Base-by-base conservation (phyloP, 1,140 invertebrate species). In the Thereuonema tuberculata region DNA sequence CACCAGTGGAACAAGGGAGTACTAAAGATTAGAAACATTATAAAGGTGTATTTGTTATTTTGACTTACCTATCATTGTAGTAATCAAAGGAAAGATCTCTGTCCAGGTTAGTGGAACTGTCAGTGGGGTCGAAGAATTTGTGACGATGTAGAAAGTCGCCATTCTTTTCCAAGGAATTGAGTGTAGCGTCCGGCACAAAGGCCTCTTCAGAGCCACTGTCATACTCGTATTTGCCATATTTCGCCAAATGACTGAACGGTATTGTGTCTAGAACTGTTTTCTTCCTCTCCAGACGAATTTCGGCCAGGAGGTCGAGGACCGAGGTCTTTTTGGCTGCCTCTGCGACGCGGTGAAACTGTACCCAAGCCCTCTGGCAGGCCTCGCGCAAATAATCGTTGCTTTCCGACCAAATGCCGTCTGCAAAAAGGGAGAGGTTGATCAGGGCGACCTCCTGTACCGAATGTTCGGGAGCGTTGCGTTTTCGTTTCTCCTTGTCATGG, bases 201-300 rank as follows among this genome's bases (percentile, higher is more conserved):
- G 3, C 9, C 24, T 29, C 23, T 29, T 55, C 53, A 29, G 21
- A 12, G 53, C 3, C 53, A 27, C 5, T 9, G 28, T 55, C 28
- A 29, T 55, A 55, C 21, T 55, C 53, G 21, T 55, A 55, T 9
- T 55, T 55, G 9, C 24, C 23, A 29, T 55, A 55, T 21, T 55
- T 14, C 3, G 53, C 53, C 53, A 55, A 55, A 55, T 55, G 53
- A 29, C 53, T 55, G 53, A 55, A 55, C 5, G 53, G 53, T 9
- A 55, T 55, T 2, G 53, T 55, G 53, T 55, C 53, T 55, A 14
- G 23, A 27, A 55, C 53, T 12, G 53, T 55, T 21, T 55, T 55
- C 53, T 55, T 55, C 17, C 27, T 14, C 17, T 55, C 26, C 24
- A 28, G 5, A 12, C 26, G 53, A n/a, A 55, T 21, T 29, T 55